Conservation (phyloP, 1,140 invertebrate genomes). For the Bombus confusus region DNA sequence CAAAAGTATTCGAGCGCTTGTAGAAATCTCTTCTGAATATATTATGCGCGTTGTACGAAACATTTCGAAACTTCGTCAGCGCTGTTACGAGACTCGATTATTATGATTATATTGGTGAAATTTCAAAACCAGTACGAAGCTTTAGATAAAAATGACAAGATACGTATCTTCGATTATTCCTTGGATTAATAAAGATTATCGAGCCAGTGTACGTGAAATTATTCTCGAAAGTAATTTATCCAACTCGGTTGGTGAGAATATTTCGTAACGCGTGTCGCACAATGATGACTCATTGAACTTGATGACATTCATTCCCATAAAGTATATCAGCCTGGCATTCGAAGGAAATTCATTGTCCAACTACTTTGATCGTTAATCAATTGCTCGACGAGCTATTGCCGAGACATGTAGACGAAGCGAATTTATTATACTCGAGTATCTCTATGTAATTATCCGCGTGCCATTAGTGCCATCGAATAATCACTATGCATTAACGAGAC, state of each 20-base stretch:
- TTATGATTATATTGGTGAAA: not conserved
- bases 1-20: not conserved
- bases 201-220: not conserved
- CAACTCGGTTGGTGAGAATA: not conserved
- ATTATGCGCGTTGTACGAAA: not conserved
- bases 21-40: not conserved
- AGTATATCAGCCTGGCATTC: not conserved
- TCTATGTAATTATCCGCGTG: conserved; percentile 10
- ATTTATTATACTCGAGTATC: conserved; percentile 14
- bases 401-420: not conserved
- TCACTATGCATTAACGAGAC: not conserved
- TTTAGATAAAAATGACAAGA: too few species aligned
- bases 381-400: not conserved
- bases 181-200: too few species aligned
- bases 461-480: conserved; percentile 16
- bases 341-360: conserved; percentile 9
- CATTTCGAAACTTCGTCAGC: not conserved
- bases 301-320: not conserved
- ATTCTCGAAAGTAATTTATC: not conserved
- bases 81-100: not conserved
- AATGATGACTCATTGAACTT: not conserved
- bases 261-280: not conserved
- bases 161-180: too few species aligned
- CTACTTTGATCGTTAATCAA: conserved; percentile 34
- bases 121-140: not conserved